Conservation (phyloP, 2,797 vertebrate species). For the Hypotaenidia philippensis region DNA sequence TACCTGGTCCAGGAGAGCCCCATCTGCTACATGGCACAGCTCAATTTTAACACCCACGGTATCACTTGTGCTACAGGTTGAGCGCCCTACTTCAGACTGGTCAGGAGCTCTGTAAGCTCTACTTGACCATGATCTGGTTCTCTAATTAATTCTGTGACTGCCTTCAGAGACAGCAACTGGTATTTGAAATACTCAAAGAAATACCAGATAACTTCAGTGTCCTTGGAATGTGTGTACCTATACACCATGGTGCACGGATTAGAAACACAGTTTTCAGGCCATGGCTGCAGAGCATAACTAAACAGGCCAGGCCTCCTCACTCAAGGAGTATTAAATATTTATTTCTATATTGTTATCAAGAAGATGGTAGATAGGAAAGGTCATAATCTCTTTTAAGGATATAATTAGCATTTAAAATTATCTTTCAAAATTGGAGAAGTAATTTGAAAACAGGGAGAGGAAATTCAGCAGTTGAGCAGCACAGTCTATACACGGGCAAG, state of each 20-base stretch:
- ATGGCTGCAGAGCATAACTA: neutral
- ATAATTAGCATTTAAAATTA: conserved; percentile 21
- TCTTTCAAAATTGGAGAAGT: conserved; percentile 7
- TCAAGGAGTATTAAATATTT: neutral
- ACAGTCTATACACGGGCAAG: accelerated
- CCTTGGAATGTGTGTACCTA: neutral
- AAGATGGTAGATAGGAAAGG: neutral
- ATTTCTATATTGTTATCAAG: neutral
- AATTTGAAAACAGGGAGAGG: neutral
- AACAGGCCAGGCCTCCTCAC: neutral
- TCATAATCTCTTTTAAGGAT: conserved; percentile 8
- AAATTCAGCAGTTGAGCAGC: neutral
- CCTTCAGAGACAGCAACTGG: neutral
- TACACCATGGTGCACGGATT: neutral
- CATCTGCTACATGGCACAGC: neutral
- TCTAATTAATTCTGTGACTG: neutral
- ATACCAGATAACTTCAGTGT: neutral
- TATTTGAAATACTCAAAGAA: neutral
- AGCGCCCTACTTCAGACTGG: neutral
- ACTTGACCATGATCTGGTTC: neutral
- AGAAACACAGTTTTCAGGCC: neutral
- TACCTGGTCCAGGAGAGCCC: neutral
- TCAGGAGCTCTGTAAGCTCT: neutral
- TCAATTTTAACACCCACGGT: accelerated
- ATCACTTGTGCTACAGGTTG: neutral